phyloP scores from a whole-genome alignment of 1,140 invertebrate species.

The Tribolium castaneum region DNA sequence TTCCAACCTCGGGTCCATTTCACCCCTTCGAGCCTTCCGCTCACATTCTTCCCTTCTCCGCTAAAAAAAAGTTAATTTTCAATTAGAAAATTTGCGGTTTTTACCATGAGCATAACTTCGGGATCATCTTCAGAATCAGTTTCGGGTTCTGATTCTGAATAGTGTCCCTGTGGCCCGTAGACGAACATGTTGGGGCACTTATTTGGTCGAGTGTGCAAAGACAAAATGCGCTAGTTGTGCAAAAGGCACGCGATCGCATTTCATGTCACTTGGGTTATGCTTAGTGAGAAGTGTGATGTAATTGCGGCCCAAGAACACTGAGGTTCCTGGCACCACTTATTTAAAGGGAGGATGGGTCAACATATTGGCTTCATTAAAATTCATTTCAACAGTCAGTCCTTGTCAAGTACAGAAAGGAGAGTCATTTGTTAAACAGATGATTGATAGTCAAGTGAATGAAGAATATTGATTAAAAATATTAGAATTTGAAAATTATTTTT shows the following conservation, averaged over 20 bases:
- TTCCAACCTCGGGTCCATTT: constrained; percentile 89
- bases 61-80: constrained; percentile 64
- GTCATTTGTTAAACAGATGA: not conserved
- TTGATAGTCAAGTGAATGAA: too few species aligned
- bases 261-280: constrained; percentile 42
- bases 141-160: constrained; percentile 45
- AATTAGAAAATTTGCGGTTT: not conserved
- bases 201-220: constrained; percentile 30
- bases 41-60: constrained; percentile 90
- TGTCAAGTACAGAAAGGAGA: not conserved
- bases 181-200: constrained; percentile 54
- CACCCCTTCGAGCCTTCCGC: constrained; percentile 84
- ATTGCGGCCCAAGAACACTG: constrained; percentile 36
- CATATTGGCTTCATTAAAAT: not conserved
- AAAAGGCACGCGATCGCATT: constrained; percentile 49
- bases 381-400: not conserved
- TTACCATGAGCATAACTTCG: constrained; percentile 53
- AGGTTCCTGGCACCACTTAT: constrained; percentile 51
- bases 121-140: constrained; percentile 50
- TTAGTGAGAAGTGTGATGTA: constrained; percentile 48
- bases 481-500: too few species aligned
- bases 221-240: constrained; percentile 20
- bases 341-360: not conserved
- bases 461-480: too few species aligned
- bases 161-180: constrained; percentile 46